Percentiles rank a stretch among this genome's conserved stretches.
These are phyloP conservation scores for Indri indri DNA, from an alignment of 2,113 vertebrate genomes.

Conservation along the genomic window DNA sequence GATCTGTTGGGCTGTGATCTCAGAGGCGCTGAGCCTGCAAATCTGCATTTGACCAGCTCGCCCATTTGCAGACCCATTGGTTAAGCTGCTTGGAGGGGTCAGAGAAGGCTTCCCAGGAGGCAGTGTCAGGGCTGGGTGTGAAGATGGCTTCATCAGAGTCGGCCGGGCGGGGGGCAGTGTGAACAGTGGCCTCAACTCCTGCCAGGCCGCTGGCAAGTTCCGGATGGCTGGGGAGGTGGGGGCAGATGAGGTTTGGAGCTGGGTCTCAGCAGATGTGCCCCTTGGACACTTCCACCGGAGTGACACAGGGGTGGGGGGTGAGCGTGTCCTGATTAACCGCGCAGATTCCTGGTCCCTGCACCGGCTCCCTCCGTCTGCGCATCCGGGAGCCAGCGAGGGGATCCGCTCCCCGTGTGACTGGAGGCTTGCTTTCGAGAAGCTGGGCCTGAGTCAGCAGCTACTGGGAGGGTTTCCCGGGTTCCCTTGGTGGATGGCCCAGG, in stretches of 20 bases:
- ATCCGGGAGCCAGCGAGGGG: accelerated
- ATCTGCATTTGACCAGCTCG: background rate
- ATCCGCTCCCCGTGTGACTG: accelerated
- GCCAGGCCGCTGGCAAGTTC: background rate
- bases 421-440: background rate
- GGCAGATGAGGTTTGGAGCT: background rate
- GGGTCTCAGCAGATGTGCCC: background rate
- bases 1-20: accelerated
- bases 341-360: background rate
- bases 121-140: too few relatives aligned
- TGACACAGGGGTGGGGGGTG: accelerated
- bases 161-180: background rate
- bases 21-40: accelerated
- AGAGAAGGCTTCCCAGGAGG: background rate
- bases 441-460: background rate
- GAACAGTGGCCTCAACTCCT: background rate
- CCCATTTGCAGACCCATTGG: background rate
- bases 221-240: background rate
- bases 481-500: too few relatives aligned
- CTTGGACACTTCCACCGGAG: background rate
- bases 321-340: accelerated
- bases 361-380: accelerated
- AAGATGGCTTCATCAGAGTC: accelerated
- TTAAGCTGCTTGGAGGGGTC: background rate
- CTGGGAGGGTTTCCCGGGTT: background rate